A percentile compares a stretch with the other conserved stretches of the same genome.
Evolutionary conservation across 2,113 vertebrate genomes (phyloP).

Genomic region (Limanda limanda): DNA sequence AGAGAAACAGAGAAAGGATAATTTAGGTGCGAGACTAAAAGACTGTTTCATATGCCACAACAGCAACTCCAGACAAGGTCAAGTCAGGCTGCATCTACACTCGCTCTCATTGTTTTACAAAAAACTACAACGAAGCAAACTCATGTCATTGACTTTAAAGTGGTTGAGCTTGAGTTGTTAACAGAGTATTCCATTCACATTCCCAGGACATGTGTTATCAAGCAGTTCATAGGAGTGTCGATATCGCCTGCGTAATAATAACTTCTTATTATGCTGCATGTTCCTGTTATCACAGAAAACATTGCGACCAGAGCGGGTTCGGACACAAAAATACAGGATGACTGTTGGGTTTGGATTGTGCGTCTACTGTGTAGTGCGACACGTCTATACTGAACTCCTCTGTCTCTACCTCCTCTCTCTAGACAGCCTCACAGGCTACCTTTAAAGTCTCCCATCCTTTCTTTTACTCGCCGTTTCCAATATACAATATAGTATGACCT

Average conservation of each 20-base stretch:
- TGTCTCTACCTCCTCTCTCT: neutral
- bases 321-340: too few relatives aligned
- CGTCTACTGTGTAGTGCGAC: neutral
- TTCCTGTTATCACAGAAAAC: too few relatives aligned
- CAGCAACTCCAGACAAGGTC: neutral
- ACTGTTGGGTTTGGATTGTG: too few relatives aligned
- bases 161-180: neutral
- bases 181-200: too few relatives aligned
- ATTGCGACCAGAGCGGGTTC: too few relatives aligned
- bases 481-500: slow-evolving; percentile 10
- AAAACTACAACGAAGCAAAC: neutral
- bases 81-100: neutral
- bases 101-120: neutral
- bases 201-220: too few relatives aligned
- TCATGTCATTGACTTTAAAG: too few relatives aligned
- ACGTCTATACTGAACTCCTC: neutral
- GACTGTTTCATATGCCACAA: neutral
- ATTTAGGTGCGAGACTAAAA: neutral
- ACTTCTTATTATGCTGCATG: too few relatives aligned
- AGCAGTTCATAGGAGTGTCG: too few relatives aligned
- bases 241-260: too few relatives aligned
- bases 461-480: neutral
- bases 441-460: neutral
- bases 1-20: neutral
- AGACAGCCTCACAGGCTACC: neutral